phyloP scores from a whole-genome alignment of 2,113 vertebrate genomes.

The Rhabdomys dilectus region DNA sequence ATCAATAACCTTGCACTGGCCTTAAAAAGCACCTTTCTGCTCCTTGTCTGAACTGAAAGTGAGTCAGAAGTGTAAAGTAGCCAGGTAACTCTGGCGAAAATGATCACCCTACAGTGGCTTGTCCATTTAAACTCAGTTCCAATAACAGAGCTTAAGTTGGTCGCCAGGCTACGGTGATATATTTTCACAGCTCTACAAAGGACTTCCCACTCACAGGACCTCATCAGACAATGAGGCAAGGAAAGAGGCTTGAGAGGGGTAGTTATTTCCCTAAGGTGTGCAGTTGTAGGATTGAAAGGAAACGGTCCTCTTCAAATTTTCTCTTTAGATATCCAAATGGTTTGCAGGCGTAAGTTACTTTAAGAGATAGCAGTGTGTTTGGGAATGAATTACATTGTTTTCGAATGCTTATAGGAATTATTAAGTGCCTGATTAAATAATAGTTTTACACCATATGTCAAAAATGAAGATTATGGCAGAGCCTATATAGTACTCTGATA shows the following conservation, averaged over 20 bases:
- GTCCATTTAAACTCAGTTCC: background rate
- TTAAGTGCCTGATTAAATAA: background rate
- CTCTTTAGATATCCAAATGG: background rate
- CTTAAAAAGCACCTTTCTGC: background rate
- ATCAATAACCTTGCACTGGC: background rate
- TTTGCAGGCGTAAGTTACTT: background rate
- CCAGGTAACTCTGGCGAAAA: slow-evolving; percentile 31
- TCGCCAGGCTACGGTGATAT: background rate
- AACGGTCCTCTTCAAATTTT: slow-evolving; percentile 6
- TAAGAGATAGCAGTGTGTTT: background rate
- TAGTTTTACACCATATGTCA: slow-evolving; percentile 9
- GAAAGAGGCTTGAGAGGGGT: slow-evolving; percentile 30
- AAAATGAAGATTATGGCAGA: background rate
- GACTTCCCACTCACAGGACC: background rate
- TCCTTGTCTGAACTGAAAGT: background rate
- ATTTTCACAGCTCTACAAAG: slow-evolving; percentile 36
- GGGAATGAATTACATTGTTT: slow-evolving; percentile 22
- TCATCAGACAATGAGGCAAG: slow-evolving; percentile 54
- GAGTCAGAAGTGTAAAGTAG: background rate
- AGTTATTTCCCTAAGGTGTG: slow-evolving; percentile 39
- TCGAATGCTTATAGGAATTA: background rate
- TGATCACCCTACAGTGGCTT: background rate
- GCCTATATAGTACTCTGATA: background rate
- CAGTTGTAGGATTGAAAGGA: slow-evolving; percentile 25
- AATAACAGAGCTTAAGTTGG: background rate